These are phyloP conservation scores for Ctenoplectra terminalis DNA, from an alignment of 1,140 invertebrate genomes.

Conservation along the genomic window DNA sequence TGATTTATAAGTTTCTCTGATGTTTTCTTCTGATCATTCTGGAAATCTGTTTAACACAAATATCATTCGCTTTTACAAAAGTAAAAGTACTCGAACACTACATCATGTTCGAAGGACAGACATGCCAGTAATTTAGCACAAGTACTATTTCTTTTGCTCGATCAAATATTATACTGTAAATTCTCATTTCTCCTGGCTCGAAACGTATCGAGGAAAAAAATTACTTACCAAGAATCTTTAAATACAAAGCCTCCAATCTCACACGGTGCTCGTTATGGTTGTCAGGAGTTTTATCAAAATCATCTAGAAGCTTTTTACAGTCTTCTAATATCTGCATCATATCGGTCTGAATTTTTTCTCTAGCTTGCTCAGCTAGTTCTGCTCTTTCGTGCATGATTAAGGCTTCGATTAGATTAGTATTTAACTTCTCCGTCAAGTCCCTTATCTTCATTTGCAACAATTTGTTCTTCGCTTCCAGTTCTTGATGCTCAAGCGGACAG, in stretches of 20 bases:
- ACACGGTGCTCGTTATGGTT: slow-evolving; percentile 69
- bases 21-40: slow-evolving; percentile 84
- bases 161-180: too few relatives aligned
- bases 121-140: slow-evolving; percentile 35
- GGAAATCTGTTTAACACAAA: slow-evolving; percentile 77
- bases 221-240: slow-evolving; percentile 85
- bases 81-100: too few relatives aligned
- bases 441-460: slow-evolving; percentile 84
- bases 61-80: too few relatives aligned
- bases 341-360: slow-evolving; percentile 87
- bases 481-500: slow-evolving; percentile 82
- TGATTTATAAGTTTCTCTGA: slow-evolving; percentile 84
- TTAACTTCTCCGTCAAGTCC: slow-evolving; percentile 84
- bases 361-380: slow-evolving; percentile 85
- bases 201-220: too few relatives aligned
- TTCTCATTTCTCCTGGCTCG: too few relatives aligned
- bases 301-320: slow-evolving; percentile 84
- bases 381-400: slow-evolving; percentile 85
- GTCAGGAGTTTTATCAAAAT: slow-evolving; percentile 72
- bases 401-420: slow-evolving; percentile 84
- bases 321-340: slow-evolving; percentile 86
- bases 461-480: slow-evolving; percentile 83
- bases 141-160: not conserved
- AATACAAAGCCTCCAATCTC: slow-evolving; percentile 84
- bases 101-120: too few relatives aligned